Evolutionary conservation across 2,888 invertebrate species (phyloP), one percentile per base, ranked within the genome.

Genomic region (Nephrocerus scutellatus): DNA sequence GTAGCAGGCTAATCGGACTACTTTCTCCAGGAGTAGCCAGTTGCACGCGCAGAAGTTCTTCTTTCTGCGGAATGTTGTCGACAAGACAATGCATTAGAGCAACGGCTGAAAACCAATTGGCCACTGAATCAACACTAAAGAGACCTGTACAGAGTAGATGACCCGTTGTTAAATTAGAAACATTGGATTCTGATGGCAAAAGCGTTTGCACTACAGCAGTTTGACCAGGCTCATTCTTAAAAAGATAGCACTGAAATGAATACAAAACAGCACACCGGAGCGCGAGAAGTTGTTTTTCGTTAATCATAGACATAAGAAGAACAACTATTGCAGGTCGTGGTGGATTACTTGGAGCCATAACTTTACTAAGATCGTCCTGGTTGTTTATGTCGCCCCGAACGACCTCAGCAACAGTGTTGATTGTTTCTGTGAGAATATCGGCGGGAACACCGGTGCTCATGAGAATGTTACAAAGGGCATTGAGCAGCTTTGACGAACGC

Each of bases 381-480:
- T 95, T 97, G 9, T 76, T 77, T 20, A 79, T 74, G 62, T 89
- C 88, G 0, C 96, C 97, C 5, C 68, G 60, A 30, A 97, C 90
- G 1, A 90, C 84, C 71, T 99, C 96, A 0, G 87, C 90, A 0
- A 96, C 92, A 0, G 95, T 84, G 59, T 84, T 91, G 47, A 98
- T 96, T 0, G 92, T 91, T 74, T 96, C 96, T 1, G 93, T 92
- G 30, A 97, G 71, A 32, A 97, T 89, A 62, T 97, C 93, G 0
- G 92, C 92, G 0, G 97, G 96, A 0, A 97, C 92, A 0, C 96
- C 96, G 60, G 84, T 88, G 0, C 93, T 88, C 89, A 98, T 92
- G 28, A 98, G 68, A 47, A 96, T 89, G 50, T 82, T 81, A 57
- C 93, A 93, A 9, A 98, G 68, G 4, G 81, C 78, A 58, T 84